These are phyloP conservation scores for Psittacula derbiana DNA, from an alignment of 2,797 vertebrate genomes.

Conservation along the genomic window DNA sequence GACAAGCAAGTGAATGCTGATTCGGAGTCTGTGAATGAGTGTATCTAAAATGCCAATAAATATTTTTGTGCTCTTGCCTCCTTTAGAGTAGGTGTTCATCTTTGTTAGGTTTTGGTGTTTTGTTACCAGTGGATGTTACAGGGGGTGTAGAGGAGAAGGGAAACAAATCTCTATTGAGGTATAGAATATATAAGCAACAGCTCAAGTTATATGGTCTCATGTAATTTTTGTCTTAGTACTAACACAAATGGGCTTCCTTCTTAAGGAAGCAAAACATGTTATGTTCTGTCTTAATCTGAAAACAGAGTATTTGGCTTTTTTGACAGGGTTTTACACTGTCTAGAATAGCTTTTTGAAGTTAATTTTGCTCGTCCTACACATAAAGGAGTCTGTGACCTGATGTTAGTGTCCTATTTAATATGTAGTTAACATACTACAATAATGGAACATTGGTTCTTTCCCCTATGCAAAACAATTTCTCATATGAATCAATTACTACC, in stretches of 20 bases:
- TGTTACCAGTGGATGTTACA: background rate
- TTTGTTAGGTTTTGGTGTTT: background rate
- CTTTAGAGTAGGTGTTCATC: background rate
- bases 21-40: background rate
- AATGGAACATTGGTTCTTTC: background rate
- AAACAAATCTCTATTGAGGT: background rate
- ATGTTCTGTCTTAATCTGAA: background rate
- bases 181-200: background rate
- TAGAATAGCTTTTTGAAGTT: constrained; percentile 6
- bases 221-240: background rate
- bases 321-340: background rate
- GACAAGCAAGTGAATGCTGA: background rate
- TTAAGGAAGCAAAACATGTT: background rate
- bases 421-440: background rate
- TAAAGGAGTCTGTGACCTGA: constrained; percentile 20
- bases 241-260: background rate
- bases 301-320: constrained; percentile 1
- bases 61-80: background rate
- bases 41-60: background rate
- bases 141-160: background rate
- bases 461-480: background rate
- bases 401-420: constrained; percentile 37
- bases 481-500: background rate
- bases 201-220: background rate
- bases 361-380: constrained; percentile 17